phyloP scores from a whole-genome alignment of 2,888 invertebrate genomes.

The Ethmia dodecea region DNA sequence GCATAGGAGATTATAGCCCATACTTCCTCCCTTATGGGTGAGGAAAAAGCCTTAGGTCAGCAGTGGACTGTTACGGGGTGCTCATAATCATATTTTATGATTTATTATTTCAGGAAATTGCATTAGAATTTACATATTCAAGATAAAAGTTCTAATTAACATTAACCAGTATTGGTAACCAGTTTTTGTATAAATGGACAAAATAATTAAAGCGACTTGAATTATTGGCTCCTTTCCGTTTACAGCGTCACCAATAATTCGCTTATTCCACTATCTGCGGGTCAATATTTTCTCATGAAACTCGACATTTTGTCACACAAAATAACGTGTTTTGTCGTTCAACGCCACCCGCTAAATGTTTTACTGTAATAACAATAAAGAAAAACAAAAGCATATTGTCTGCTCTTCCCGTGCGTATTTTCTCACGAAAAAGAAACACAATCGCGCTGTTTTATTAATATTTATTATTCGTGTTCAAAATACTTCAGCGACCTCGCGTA shows the following conservation, averaged over 20 bases:
- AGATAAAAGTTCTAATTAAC: too few species aligned
- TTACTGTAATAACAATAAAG: constrained; percentile 75
- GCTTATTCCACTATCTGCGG: constrained; percentile 73
- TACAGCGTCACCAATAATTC: constrained; percentile 59
- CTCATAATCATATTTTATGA: too few species aligned
- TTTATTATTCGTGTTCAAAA: constrained; percentile 60
- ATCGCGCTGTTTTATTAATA: constrained; percentile 66
- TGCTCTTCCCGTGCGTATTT: constrained; percentile 54
- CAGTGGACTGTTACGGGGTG: too few species aligned
- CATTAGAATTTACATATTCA: too few species aligned
- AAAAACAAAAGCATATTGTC: constrained; percentile 74
- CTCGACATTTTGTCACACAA: constrained; percentile 76
- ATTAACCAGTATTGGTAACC: too few species aligned
- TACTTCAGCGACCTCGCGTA: constrained; percentile 48
- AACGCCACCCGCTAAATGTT: constrained; percentile 67
- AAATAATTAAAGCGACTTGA: too few species aligned
- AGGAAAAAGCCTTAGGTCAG: too few species aligned
- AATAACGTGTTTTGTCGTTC: constrained; percentile 71
- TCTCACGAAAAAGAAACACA: constrained; percentile 62
- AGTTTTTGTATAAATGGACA: too few species aligned
- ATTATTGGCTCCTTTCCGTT: constrained; percentile 42
- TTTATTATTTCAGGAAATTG: too few species aligned
- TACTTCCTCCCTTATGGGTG: too few species aligned
- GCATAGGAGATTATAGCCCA: too few species aligned
- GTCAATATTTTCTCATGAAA: constrained; percentile 76